Evolutionary conservation across 2,113 vertebrate species (phyloP).

Genomic region (Paradoxurus hermaphroditus): DNA sequence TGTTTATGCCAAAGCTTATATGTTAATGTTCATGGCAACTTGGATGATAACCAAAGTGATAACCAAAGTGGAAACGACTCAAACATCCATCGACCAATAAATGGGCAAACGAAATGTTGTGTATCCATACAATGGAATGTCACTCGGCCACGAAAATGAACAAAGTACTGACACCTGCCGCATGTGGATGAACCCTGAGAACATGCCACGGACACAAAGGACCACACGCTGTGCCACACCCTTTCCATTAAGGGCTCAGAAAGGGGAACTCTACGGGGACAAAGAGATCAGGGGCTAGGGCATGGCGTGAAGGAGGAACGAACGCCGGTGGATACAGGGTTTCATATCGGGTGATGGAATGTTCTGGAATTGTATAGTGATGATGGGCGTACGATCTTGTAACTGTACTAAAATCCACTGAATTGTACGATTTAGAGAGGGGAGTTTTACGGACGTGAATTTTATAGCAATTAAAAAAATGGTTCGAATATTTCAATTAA

Average conservation of each 20-base stretch:
- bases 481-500: background rate
- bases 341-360: background rate
- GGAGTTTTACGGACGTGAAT: background rate
- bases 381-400: too few species aligned
- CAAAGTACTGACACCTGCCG: background rate
- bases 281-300: background rate
- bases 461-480: background rate
- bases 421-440: background rate
- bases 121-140: background rate
- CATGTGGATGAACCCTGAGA: background rate
- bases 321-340: rapidly evolving
- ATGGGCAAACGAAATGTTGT: background rate
- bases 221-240: background rate
- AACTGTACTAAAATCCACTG: background rate
- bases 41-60: background rate
- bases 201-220: background rate
- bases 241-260: background rate
- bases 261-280: background rate
- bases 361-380: background rate
- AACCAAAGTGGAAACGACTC: background rate
- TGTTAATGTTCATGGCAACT: background rate
- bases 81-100: background rate
- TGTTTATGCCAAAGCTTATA: background rate
- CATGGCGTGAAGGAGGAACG: background rate
- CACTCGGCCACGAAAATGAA: too few species aligned